Percentiles rank a stretch among this genome's conserved stretches.
These are phyloP conservation scores for Haliclona indistincta DNA, from an alignment of 37 sponge, comb jelly and placozoan species.

Conservation along the genomic window DNA sequence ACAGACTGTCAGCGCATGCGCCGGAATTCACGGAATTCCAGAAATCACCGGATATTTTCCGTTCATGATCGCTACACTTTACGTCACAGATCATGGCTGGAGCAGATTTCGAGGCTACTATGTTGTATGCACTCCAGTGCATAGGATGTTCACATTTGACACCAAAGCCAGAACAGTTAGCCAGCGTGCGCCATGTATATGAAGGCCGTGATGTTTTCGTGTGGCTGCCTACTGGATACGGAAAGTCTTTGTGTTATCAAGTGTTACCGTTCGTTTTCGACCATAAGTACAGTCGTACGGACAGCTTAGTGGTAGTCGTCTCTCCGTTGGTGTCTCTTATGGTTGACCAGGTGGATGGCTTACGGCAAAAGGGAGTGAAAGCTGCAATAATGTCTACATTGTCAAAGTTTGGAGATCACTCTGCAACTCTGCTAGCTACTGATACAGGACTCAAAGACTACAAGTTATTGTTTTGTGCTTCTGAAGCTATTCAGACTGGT, in stretches of 20 bases:
- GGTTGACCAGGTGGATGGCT: conserved; percentile 32
- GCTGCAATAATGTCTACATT: conserved; percentile 20
- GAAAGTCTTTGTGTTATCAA: conserved; percentile 6
- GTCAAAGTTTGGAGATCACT: not conserved
- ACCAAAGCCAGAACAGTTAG: conserved; percentile 22
- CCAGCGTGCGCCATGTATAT: not conserved
- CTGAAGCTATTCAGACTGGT: conserved; percentile 5
- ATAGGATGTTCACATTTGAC: not conserved
- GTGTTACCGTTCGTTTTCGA: conserved; percentile 12
- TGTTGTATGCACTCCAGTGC: not conserved
- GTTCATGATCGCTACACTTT: too few relatives aligned
- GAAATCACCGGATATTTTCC: too few relatives aligned
- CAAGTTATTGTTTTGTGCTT: conserved; percentile 10
- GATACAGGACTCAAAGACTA: not conserved
- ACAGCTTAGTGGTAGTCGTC: conserved; percentile 10
- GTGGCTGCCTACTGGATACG: conserved; percentile 17
- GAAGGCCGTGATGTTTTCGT: conserved; percentile 6
- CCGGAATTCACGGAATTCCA: too few relatives aligned
- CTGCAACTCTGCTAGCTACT: conserved; percentile 1
- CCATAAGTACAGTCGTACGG: not conserved
- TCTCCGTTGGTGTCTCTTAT: conserved; percentile 59
- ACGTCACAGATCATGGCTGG: too few relatives aligned
- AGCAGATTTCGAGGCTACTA: not conserved
- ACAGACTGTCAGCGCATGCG: too few relatives aligned
- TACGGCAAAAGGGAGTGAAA: conserved; percentile 16